Percentiles rank a stretch among this genome's conserved stretches.
Evolutionary conservation across 2,888 invertebrate species (phyloP).

Genomic region (Tinea semifulvella): DNA sequence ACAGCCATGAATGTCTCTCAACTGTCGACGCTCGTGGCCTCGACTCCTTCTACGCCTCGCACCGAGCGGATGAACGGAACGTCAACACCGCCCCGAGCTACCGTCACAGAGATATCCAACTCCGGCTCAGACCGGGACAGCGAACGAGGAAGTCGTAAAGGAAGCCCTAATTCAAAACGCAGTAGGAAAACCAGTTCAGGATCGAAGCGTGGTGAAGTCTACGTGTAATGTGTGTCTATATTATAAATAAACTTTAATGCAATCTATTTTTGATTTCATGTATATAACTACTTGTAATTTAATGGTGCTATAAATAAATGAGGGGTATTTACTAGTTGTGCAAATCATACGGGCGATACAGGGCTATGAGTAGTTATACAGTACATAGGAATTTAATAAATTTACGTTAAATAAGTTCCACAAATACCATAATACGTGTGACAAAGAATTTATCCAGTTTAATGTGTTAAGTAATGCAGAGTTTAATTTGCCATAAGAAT

Average conservation of each 20-base stretch:
- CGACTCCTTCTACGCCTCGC: slow-evolving; percentile 55
- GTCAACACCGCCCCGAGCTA: slow-evolving; percentile 28
- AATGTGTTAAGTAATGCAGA: neutral
- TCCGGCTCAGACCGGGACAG: slow-evolving; percentile 40
- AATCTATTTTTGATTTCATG: too few relatives aligned
- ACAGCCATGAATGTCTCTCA: slow-evolving; percentile 70
- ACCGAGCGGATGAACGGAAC: slow-evolving; percentile 30
- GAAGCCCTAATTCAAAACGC: slow-evolving; percentile 33
- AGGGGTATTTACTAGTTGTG: neutral
- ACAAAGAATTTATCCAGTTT: slow-evolving; percentile 7
- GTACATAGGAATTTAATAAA: neutral
- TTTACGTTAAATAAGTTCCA: neutral
- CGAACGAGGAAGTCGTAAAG: slow-evolving; percentile 29
- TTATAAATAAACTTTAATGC: neutral
- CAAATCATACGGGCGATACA: neutral
- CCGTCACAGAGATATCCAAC: slow-evolving; percentile 27
- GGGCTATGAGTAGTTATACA: slow-evolving; percentile 8
- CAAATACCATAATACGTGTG: neutral
- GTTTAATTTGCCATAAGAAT: slow-evolving; percentile 6
- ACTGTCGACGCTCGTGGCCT: slow-evolving; percentile 59
- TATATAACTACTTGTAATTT: neutral
- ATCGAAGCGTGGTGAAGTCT: slow-evolving; percentile 54
- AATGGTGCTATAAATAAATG: slow-evolving; percentile 10
- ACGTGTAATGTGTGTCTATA: slow-evolving; percentile 31
- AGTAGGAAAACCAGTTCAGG: slow-evolving; percentile 19